Conservation (phyloP, 1,140 invertebrate species). For the Carcinoscorpius rotundicauda region DNA sequence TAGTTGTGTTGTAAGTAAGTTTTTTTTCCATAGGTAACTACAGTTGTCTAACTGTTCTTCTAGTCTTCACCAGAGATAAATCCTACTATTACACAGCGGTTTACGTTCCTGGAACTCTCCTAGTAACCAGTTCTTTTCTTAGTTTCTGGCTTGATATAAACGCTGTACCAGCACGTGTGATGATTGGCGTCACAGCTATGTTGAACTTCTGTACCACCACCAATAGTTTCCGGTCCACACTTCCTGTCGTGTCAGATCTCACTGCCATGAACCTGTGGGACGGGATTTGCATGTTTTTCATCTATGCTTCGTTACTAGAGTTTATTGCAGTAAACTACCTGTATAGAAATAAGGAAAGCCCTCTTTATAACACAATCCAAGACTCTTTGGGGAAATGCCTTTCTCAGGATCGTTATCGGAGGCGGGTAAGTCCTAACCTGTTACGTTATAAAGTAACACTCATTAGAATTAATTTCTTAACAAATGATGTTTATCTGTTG, state of each 20-base stretch:
- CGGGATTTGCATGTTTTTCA: constrained; percentile 91
- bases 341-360: constrained; percentile 40
- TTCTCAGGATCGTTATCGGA: too few species aligned
- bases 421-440: too few species aligned
- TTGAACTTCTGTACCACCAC: constrained; percentile 89
- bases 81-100: constrained; percentile 92
- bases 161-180: constrained; percentile 79
- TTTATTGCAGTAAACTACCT: constrained; percentile 92
- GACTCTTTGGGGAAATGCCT: too few species aligned
- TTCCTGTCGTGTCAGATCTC: constrained; percentile 82
- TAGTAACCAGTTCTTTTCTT: constrained; percentile 87
- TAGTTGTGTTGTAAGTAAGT: neutral
- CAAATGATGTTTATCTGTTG: too few species aligned
- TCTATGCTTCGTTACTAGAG: constrained; percentile 80
- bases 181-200: constrained; percentile 75
- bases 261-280: constrained; percentile 94
- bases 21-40: constrained; percentile 77
- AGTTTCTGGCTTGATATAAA: constrained; percentile 93
- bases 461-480: too few species aligned
- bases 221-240: constrained; percentile 42
- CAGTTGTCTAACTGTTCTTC: constrained; percentile 79
- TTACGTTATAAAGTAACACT: too few species aligned
- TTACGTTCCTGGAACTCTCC: constrained; percentile 86
- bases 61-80: constrained; percentile 82
- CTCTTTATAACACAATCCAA: too few species aligned